Conservation (phyloP, 2,113 vertebrate genomes). For the Amblyopsis rosae region DNA sequence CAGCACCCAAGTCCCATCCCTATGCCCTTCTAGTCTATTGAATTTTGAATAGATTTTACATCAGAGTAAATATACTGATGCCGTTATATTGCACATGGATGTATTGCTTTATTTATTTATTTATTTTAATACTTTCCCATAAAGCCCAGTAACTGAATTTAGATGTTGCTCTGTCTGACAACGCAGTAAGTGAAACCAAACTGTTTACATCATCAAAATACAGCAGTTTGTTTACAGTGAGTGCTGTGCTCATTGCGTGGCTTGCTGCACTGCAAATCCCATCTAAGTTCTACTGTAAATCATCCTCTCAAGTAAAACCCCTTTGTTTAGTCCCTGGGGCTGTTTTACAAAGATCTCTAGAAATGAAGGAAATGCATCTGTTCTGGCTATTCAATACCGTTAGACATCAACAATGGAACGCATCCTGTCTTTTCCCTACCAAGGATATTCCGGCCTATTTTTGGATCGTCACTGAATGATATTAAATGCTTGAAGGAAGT, state of each 20-base stretch:
- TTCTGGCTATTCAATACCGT: slow-evolving; percentile 4
- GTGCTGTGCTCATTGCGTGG: neutral
- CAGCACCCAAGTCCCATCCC: no score
- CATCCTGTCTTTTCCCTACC: slow-evolving; percentile 51
- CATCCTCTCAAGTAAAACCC: slow-evolving; percentile 2
- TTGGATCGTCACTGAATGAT: slow-evolving; percentile 28
- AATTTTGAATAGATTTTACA: no score
- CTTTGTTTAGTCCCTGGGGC: slow-evolving; percentile 25
- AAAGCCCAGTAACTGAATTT: no score
- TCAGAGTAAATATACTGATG: neutral
- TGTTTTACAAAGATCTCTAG: slow-evolving; percentile 35
- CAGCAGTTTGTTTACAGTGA: neutral
- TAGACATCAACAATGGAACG: slow-evolving; percentile 45
- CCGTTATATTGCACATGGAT: neutral
- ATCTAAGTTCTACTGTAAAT: no score
- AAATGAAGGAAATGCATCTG: slow-evolving; percentile 32
- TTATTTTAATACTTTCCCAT: no score
- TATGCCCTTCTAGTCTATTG: no score
- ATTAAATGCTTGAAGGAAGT: slow-evolving; percentile 24
- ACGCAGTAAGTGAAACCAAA: no score
- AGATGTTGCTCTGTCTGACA: no score
- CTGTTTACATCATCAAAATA: no score
- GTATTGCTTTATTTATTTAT: no score
- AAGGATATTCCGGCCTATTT: slow-evolving; percentile 51
- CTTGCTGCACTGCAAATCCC: neutral